A percentile compares a stretch with the other conserved stretches of the same genome.
Evolutionary conservation across 1,140 invertebrate genomes (phyloP).

Genomic region (Agraylea sexmaculata): DNA sequence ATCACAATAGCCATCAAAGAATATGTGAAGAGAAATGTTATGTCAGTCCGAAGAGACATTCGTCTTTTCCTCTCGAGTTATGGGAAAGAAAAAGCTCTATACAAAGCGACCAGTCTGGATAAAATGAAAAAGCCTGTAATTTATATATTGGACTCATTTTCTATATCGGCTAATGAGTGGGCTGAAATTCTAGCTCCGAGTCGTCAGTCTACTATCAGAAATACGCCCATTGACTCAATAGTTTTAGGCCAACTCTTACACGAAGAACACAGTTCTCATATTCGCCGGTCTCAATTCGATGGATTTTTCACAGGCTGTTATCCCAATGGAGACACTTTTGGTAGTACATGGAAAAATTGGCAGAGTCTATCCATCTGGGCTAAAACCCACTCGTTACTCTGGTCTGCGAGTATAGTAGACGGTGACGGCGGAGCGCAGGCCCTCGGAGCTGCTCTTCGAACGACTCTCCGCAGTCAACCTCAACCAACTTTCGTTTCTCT

Average conservation of each 20-base stretch:
- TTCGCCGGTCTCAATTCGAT: constrained; percentile 16
- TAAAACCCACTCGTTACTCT: constrained; percentile 10
- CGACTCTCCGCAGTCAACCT: constrained; percentile 9
- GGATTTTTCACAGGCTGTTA: constrained; percentile 18
- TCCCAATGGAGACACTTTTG: constrained; percentile 16
- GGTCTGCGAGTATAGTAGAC: constrained; percentile 18
- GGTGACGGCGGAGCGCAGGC: constrained; percentile 10
- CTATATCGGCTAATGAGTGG: constrained; percentile 14
- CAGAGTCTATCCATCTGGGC: constrained; percentile 14
- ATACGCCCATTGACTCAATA: constrained; percentile 14
- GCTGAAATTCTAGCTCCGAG: constrained; percentile 13
- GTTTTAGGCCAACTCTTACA: constrained; percentile 16
- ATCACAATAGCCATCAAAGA: constrained; percentile 14
- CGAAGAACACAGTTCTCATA: constrained; percentile 17
- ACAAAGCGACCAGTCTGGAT: constrained; percentile 11
- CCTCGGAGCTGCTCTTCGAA: constrained; percentile 15
- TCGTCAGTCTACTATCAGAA: constrained; percentile 16
- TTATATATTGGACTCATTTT: constrained; percentile 17
- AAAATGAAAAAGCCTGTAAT: constrained; percentile 7
- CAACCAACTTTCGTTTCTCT: constrained; percentile 15
- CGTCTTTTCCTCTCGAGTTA: constrained; percentile 13
- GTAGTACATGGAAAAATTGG: constrained; percentile 21
- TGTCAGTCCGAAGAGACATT: constrained; percentile 15
- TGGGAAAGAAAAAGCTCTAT: constrained; percentile 14
- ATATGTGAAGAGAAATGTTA: constrained; percentile 16